Base-by-base conservation (phyloP, 2,888 invertebrate genomes). In the Leucophenga maculata region DNA sequence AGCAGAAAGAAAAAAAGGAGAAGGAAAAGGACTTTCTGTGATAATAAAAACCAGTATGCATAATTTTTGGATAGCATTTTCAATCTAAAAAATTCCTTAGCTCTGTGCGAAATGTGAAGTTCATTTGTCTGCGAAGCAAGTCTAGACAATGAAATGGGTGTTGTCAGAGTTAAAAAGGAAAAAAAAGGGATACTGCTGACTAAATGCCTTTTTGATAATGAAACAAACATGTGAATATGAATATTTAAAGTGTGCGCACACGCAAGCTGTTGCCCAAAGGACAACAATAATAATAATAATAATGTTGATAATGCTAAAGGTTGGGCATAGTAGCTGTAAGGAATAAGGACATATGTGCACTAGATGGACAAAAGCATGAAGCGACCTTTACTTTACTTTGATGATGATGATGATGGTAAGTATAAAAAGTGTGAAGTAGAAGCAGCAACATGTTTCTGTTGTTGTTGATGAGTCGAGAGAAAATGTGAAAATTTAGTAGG, bases 161-260 rank as follows among this genome's bases (percentile, higher is more conserved):
- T 64, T 64, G 39, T 39, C 39, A 8, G 39, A 39, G 1, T 3
- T 3, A 39, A 39, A 8, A 6, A 11, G 39, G 6, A 11, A 39
- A 39, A 39, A 39, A 6, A 39, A 39, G 8, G 39, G 39, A 39
- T 39, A 39, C 39, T 39, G 39, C 39, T 39, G 39, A 39, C 39
- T 39, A 39, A 60, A 60, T 64, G 46, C 20, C 46, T 64, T 64
- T 64, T 46, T 64, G 48, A 46, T 64, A 64, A 64, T 64, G 62
- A 64, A 64, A 64, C 62, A 32, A 64, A 64, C 46, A 64, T 14
- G 39, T 39, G 22, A 60, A 22, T 64, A 64, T 64, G 48, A 64
- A 64, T 64, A 64, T 64, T 64, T 22, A 64, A 64, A 64, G 48
- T 64, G 62, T 22, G 22, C 62, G 32, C 60, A 60, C 62, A 64